These are phyloP conservation scores for Lithobates sylvaticus DNA, from an alignment of 2,797 vertebrate species.

Conservation along the genomic window DNA sequence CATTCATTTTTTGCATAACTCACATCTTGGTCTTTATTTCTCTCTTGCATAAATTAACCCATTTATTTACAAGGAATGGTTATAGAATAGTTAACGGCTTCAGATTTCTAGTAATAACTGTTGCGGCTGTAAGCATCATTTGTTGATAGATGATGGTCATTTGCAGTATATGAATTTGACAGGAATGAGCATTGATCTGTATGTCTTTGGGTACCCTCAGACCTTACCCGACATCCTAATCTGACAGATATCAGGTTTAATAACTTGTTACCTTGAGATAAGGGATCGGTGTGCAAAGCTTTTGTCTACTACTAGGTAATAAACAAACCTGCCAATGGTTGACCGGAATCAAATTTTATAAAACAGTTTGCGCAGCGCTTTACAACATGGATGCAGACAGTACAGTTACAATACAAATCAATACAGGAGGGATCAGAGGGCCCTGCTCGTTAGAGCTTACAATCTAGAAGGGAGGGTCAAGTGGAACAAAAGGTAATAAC, in stretches of 20 bases:
- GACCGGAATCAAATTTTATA: no score
- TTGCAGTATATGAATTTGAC: background rate
- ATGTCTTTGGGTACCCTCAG: background rate
- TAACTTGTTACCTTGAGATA: no score
- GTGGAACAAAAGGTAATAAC: no score
- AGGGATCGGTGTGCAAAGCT: no score
- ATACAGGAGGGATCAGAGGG: no score
- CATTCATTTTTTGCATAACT: conserved; percentile 62
- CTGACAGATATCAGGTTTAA: background rate
- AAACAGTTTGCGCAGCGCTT: no score
- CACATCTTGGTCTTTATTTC: conserved; percentile 43
- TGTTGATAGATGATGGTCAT: background rate
- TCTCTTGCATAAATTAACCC: conserved; percentile 48
- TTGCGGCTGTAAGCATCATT: background rate
- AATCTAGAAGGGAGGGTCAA: no score
- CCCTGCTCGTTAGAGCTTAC: no score
- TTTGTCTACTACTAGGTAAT: no score
- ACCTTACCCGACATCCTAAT: background rate
- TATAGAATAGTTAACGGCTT: conserved; percentile 24
- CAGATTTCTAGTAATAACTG: background rate
- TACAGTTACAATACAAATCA: no score
- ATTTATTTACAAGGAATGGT: conserved; percentile 45
- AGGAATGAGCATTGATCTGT: background rate
- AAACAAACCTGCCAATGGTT: no score
- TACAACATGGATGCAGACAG: no score